Base-by-base conservation (phyloP, 1,140 invertebrate species). In the Nilaparvata lugens region DNA sequence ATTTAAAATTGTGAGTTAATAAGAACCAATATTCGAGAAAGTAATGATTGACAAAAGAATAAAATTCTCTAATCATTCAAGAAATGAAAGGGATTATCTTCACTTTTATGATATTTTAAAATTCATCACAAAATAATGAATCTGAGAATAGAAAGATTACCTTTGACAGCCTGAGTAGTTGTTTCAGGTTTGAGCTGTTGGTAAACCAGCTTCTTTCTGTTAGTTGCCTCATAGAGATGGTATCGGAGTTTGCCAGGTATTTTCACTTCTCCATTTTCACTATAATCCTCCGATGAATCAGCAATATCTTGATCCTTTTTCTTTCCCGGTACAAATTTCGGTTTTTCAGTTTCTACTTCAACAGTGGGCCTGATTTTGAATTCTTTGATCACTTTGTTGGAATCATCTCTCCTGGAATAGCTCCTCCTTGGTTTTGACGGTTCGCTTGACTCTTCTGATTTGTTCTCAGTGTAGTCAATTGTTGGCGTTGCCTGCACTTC, bases 191-290 rank as follows among this genome's bases (percentile, higher is more conserved):
- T 58, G 14, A 45, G 18, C 42, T 45, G 56, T 24, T 21, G 35
- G 21, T 18, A 19, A 23, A 48, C 45, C 2, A 48, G 45, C 19
- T 21, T 51, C 31, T 48, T 58, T 25, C 40, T 18, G 24, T 48
- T 48, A 18, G 21, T 23, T 24, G 28, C 23, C 31, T 61, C 25
- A 40, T 64, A 64, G 3, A 64, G 40, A 56, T 64, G 62, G 43
- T 64, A 64, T 23, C 59, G 51, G 13, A 53, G 58, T 35, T 64
- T 61, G 31, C 60, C 51, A n/a, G 63, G 60, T 40, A 35, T 56
- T 9, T 23, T 45, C 40, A 42, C 48, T 43, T 45, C 56, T 25
- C 59, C 57, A 24, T 54, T 59, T 40, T 53, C 35, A 57, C 35
- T 40, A 13, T 59, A n/a, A 11, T 43, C 18, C 56, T 57, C 18